A percentile compares a stretch with the other conserved stretches of the same genome.
These are phyloP conservation scores for Diachasmimorpha longicaudata DNA, from an alignment of 1,140 invertebrate genomes.

Conservation along the genomic window DNA sequence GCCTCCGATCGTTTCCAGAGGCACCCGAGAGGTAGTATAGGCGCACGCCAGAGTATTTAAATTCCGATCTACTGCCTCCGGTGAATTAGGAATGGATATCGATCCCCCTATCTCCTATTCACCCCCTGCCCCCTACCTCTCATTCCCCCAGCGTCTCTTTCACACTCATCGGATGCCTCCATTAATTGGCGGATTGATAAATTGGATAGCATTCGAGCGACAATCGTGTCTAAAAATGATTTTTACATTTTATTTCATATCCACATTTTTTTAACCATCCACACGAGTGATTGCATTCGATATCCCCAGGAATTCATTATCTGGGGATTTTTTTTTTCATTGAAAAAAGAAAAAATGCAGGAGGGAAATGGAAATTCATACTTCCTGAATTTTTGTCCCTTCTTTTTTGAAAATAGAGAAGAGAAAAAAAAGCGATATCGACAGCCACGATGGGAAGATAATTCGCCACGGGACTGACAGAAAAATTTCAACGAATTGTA, in stretches of 20 bases:
- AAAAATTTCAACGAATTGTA: conserved; percentile 8
- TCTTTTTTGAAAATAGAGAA: background rate
- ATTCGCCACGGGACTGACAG: background rate
- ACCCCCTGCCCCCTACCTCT: background rate
- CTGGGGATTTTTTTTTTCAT: background rate
- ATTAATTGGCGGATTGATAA: conserved; percentile 27
- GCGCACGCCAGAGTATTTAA: conserved; percentile 14
- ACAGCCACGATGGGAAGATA: background rate
- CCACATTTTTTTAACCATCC: background rate
- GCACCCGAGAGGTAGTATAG: background rate
- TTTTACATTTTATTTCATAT: background rate
- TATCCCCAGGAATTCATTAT: background rate
- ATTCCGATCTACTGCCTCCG: conserved; percentile 23
- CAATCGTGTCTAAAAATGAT: background rate
- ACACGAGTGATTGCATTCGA: background rate
- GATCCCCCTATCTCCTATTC: conserved; percentile 2
- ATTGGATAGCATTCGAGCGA: conserved; percentile 24
- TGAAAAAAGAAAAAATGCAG: background rate
- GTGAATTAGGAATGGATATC: conserved; percentile 27
- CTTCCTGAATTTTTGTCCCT: background rate
- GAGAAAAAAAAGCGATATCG: background rate
- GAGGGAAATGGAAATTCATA: background rate
- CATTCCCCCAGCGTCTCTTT: background rate
- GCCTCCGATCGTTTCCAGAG: too few species aligned
- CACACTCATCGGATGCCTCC: conserved; percentile 14